Evolutionary conservation across 2,797 vertebrate genomes (phyloP).

Genomic region (Dallia pectoralis): DNA sequence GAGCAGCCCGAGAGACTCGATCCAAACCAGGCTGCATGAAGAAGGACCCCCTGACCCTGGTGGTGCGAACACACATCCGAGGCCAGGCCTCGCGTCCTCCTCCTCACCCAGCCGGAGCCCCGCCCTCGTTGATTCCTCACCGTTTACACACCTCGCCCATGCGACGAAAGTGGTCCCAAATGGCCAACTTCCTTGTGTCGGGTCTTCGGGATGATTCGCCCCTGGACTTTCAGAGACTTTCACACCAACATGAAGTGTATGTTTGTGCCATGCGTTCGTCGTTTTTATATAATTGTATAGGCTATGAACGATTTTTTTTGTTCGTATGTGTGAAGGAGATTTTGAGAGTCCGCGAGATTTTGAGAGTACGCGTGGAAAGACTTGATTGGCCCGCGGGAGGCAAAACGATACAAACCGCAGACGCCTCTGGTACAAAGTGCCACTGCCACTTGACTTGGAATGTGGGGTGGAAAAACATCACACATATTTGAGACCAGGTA

Average conservation of each 20-base stretch:
- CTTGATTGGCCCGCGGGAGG: not conserved
- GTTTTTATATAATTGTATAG: not conserved
- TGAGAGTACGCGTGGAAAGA: not conserved
- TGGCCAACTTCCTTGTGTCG: too few species aligned
- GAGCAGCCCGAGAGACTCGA: slow-evolving; percentile 60
- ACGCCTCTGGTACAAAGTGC: not conserved
- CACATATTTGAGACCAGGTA: not conserved
- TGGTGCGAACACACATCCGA: slow-evolving; percentile 89
- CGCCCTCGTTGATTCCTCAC: slow-evolving; percentile 87
- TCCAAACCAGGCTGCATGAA: slow-evolving; percentile 72
- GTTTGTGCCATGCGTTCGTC: not conserved
- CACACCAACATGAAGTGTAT: not conserved
- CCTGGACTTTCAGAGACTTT: not conserved
- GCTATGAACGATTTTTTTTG: not conserved
- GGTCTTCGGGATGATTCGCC: too few species aligned
- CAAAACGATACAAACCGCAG: too few species aligned
- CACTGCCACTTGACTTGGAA: not conserved
- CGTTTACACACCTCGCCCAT: slow-evolving; percentile 81
- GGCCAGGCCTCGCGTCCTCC: slow-evolving; percentile 82
- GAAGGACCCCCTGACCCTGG: slow-evolving; percentile 81
- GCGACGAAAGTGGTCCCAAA: not conserved
- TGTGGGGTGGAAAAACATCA: not conserved
- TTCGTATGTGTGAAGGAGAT: not conserved
- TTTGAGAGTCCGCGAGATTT: not conserved
- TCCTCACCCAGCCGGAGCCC: slow-evolving; percentile 86